These are phyloP conservation scores for Myodes glareolus DNA, from an alignment of 2,113 vertebrate genomes.

Conservation along the genomic window DNA sequence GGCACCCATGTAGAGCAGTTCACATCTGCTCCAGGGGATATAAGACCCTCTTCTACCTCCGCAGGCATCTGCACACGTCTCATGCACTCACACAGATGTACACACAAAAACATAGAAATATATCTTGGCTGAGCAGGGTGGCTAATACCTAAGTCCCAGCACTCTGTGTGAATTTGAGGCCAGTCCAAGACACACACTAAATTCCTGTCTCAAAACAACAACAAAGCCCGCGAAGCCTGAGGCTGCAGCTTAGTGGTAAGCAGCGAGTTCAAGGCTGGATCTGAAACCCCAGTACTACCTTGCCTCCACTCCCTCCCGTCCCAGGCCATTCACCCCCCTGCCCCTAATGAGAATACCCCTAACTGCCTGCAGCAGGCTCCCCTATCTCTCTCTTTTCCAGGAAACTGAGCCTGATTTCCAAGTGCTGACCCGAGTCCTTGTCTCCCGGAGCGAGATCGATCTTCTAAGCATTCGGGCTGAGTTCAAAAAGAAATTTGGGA, in stretches of 20 bases:
- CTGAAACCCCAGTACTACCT: neutral
- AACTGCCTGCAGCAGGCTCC: neutral
- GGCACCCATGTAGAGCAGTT: neutral
- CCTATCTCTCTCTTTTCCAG: constrained; percentile 51
- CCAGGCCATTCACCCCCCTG: neutral
- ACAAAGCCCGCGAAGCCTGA: no score
- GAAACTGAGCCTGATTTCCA: constrained; percentile 59
- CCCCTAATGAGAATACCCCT: neutral
- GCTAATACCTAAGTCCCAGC: no score
- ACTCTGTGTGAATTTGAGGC: neutral
- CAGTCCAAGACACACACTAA: neutral
- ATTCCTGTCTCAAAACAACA: neutral
- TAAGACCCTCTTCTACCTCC: neutral
- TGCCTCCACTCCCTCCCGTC: neutral
- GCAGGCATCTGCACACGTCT: neutral
- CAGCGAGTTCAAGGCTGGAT: neutral
- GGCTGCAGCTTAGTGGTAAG: neutral
- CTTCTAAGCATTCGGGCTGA: constrained; percentile 85
- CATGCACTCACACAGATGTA: no score
- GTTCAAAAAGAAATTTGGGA: constrained; percentile 84
- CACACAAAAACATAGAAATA: neutral
- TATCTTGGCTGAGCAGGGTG: neutral
- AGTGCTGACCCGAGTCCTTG: constrained; percentile 79
- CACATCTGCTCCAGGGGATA: neutral
- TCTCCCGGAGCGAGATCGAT: constrained; percentile 85